These are phyloP conservation scores for Odontesthes bonariensis DNA, from an alignment of 2,113 vertebrate species.

Conservation along the genomic window DNA sequence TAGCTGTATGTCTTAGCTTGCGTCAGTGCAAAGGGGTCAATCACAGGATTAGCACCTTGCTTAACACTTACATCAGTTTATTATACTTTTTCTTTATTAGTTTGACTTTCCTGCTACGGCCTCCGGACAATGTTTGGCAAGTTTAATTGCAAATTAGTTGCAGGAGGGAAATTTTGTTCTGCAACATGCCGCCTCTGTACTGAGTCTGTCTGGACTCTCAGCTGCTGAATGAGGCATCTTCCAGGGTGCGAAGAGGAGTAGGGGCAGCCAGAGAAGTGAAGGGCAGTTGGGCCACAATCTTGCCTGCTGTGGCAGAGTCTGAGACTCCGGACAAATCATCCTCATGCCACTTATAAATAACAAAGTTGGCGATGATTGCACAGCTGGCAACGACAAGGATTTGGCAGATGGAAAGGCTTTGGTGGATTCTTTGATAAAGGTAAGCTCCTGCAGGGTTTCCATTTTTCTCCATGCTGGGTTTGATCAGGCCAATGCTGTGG, in stretches of 20 bases:
- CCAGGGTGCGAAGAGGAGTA: constrained; percentile 44
- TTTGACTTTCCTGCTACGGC: constrained; percentile 31
- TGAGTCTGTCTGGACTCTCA: constrained; percentile 33
- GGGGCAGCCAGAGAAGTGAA: constrained; percentile 53
- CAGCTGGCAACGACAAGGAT: constrained; percentile 57
- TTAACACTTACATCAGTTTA: constrained; percentile 67
- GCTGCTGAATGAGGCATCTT: constrained; percentile 67
- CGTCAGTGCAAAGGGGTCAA: constrained; percentile 80
- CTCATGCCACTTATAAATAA: constrained; percentile 82
- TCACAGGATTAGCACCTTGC: constrained; percentile 79
- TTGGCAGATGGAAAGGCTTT: constrained; percentile 72
- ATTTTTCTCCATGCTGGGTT: not conserved
- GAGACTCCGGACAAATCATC: constrained; percentile 53
- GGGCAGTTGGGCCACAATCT: constrained; percentile 53
- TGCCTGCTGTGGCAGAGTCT: constrained; percentile 64
- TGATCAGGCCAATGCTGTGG: not conserved
- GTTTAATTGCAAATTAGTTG: not conserved
- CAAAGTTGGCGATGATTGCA: constrained; percentile 78
- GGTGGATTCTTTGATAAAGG: constrained; percentile 82
- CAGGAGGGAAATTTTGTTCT: constrained; percentile 2
- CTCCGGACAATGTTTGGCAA: constrained; percentile 25
- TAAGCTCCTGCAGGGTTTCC: constrained; percentile 40
- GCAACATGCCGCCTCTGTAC: constrained; percentile 39
- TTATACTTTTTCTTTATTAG: constrained; percentile 31
- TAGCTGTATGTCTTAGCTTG: constrained; percentile 73